Evolutionary conservation across 2,888 invertebrate species (phyloP), one percentile per base, ranked within the genome.

Genomic region (Chymomyza fuscimana): DNA sequence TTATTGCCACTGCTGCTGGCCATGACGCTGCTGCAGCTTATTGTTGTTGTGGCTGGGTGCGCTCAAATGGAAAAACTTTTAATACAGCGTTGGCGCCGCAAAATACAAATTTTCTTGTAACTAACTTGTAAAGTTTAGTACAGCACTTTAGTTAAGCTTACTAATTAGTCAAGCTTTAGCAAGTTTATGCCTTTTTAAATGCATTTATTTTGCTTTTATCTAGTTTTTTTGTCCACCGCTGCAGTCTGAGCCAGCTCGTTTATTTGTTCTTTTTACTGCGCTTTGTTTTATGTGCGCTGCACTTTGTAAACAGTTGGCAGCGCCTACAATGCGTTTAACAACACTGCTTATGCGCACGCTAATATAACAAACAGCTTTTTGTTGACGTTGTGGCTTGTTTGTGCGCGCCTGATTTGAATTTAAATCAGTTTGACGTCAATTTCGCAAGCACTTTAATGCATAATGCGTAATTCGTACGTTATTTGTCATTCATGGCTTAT

Each of bases 381-480:
- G n/a, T n/a, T n/a, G n/a, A n/a, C n/a, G n/a, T n/a, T n/a, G 10
- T 4, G 40, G 7, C 32, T 32, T 4, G 40, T 46, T 46, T 46
- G 12, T 2, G 12, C 36, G 82, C 80, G 78, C 82, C 70, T 88
- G 88, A 64, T 81, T 88, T 70, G 83, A 83, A 86, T 83, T 74
- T 67, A 22, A 79, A 86, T 77, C 46, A 81, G 61, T 70, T 65
- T 60, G 61, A 65, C 7, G 62, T 65, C 68, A 56, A 63, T 84
- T 84, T 88, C 72, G 75, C 73, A 84, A 88, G 62, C 67, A 59
- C 59, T 70, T 67, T 66, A 32, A 32, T 32, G 5, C 32, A 32
- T 12, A 46, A 46, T 46, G 40, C 40, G 40, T 46, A 46, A 46
- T 12, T 46, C 50, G 61, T 40, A 56, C 62, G 64, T 56, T 69